phyloP scores from a whole-genome alignment of 2,113 vertebrate species.

The Leptodactylus fuscus region DNA sequence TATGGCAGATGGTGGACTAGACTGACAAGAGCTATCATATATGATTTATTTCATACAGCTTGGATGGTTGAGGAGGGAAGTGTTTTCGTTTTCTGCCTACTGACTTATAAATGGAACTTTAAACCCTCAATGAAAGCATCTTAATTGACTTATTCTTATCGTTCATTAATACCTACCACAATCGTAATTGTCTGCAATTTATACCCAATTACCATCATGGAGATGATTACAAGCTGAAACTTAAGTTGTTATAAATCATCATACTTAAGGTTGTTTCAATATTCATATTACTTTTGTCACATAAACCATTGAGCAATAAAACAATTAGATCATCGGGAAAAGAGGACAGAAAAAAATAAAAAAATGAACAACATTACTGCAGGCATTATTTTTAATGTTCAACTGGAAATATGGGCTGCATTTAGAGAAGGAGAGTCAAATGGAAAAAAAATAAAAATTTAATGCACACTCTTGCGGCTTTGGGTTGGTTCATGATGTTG shows the following conservation, averaged over 20 bases:
- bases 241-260: conserved; percentile 16
- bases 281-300: neutral
- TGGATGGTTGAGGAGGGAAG: conserved; percentile 41
- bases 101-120: conserved; percentile 60
- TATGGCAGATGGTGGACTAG: conserved; percentile 50
- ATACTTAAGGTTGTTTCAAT: conserved; percentile 8
- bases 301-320: neutral
- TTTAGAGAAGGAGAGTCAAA: neutral
- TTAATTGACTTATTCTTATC: conserved; percentile 55
- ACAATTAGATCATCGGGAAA: neutral
- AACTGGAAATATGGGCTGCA: neutral
- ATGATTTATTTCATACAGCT: conserved; percentile 65
- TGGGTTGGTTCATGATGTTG: too few species aligned
- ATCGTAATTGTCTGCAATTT: conserved; percentile 45
- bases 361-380: neutral
- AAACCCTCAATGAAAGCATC: conserved; percentile 24
- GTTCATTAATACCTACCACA: conserved; percentile 63
- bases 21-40: conserved; percentile 56
- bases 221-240: conserved; percentile 16
- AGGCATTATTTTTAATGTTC: neutral
- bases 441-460: too few species aligned
- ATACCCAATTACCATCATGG: conserved; percentile 28
- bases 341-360: neutral
- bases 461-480: too few species aligned
- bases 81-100: conserved; percentile 45